phyloP scores from a whole-genome alignment of 2,888 invertebrate species.

The Drosophila villosipedis region DNA sequence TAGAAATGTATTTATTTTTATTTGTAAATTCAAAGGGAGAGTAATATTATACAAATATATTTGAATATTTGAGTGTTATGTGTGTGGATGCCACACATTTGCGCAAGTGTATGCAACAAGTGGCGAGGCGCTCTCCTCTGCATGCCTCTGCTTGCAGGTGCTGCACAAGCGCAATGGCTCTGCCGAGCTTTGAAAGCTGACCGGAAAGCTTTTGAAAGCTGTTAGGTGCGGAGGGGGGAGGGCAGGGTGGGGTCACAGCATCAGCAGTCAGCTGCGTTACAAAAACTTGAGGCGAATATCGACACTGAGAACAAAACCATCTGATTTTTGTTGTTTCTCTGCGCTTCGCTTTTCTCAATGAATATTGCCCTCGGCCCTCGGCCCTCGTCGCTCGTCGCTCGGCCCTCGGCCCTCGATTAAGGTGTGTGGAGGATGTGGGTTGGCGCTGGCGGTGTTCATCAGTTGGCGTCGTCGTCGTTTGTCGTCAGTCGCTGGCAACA shows the following conservation, averaged over 20 bases:
- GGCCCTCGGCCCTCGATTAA: background rate
- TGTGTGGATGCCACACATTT: background rate
- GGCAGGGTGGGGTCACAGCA: constrained; percentile 46
- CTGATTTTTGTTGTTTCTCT: constrained; percentile 73
- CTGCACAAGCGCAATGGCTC: constrained; percentile 40
- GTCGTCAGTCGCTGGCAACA: constrained; percentile 84
- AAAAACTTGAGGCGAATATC: constrained; percentile 58
- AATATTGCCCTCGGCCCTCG: constrained; percentile 34
- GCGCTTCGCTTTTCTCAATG: constrained; percentile 61
- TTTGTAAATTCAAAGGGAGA: background rate
- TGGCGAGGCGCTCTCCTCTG: constrained; percentile 17
- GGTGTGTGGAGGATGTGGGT: constrained; percentile 11
- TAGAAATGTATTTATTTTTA: background rate
- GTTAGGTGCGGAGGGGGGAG: too few species aligned
- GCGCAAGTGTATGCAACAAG: constrained; percentile 33
- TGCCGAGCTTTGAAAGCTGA: background rate
- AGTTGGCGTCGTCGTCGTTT: constrained; percentile 43
- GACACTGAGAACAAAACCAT: constrained; percentile 60
- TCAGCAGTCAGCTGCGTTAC: constrained; percentile 68
- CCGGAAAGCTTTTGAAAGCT: constrained; percentile 22
- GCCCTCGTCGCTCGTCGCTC: background rate
- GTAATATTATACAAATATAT: background rate
- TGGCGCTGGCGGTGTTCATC: constrained; percentile 33
- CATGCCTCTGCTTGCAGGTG: constrained; percentile 42
- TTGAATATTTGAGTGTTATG: background rate